These are phyloP conservation scores for Rana temporaria DNA, from an alignment of 2,113 vertebrate genomes.

Conservation along the genomic window DNA sequence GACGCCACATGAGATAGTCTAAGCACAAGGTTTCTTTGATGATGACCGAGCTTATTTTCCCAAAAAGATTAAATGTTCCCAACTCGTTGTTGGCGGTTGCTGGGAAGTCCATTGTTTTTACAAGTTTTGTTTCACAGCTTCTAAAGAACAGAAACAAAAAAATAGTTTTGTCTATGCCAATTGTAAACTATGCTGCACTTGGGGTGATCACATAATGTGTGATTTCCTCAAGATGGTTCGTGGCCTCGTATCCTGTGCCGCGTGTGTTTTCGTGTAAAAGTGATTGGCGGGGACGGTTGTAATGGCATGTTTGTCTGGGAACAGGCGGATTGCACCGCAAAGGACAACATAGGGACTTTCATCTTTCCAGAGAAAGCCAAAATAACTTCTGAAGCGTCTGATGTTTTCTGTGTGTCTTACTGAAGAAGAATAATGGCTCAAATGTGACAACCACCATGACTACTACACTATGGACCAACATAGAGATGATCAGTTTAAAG, in stretches of 20 bases:
- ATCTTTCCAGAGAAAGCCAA: too few relatives aligned
- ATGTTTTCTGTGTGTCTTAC: too few relatives aligned
- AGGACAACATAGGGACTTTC: too few relatives aligned
- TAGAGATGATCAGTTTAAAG: too few relatives aligned
- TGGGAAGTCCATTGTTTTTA: slow-evolving; percentile 1
- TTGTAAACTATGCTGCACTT: not conserved
- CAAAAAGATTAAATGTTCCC: slow-evolving; percentile 3
- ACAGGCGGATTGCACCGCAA: not conserved
- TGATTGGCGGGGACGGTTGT: not conserved
- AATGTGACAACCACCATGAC: too few relatives aligned
- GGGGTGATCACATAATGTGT: not conserved
- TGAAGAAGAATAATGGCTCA: too few relatives aligned
- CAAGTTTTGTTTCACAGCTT: not conserved
- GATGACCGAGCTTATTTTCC: not conserved
- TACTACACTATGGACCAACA: too few relatives aligned
- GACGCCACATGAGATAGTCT: not conserved
- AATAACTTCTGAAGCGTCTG: too few relatives aligned
- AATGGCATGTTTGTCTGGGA: slow-evolving; percentile 6
- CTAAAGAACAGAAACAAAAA: not conserved
- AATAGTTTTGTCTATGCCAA: slow-evolving; percentile 7
- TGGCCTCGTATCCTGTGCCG: slow-evolving; percentile 18
- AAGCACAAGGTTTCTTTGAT: not conserved
- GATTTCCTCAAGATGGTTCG: slow-evolving; percentile 26
- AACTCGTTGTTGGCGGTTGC: not conserved
- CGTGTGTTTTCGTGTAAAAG: slow-evolving; percentile 5